phyloP scores from a whole-genome alignment of 2,797 vertebrate genomes.

The Tiaroga cobitis region DNA sequence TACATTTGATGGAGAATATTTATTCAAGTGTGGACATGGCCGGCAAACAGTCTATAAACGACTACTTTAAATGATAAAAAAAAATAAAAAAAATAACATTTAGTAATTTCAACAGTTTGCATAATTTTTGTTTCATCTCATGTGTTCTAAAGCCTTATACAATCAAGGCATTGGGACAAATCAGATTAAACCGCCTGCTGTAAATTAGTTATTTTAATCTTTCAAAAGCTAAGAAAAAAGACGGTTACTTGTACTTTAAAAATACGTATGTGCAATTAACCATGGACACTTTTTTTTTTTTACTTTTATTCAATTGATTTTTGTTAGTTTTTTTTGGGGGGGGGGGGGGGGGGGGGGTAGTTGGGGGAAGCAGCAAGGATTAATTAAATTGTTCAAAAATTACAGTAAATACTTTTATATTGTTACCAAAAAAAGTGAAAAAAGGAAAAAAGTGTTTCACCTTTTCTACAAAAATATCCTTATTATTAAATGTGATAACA shows the following conservation, averaged over 20 bases:
- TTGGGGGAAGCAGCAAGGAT: background rate
- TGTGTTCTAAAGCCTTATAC: background rate
- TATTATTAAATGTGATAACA: background rate
- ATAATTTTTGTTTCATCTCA: background rate
- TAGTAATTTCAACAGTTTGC: background rate
- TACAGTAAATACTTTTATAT: background rate
- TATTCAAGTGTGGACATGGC: background rate
- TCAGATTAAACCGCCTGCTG: background rate
- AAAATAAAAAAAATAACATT: background rate
- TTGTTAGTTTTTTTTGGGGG: too few species aligned
- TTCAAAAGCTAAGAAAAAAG: background rate
- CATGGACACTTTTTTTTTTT: background rate
- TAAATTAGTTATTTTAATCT: background rate
- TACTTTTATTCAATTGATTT: background rate
- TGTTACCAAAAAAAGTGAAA: too few species aligned
- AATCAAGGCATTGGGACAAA: background rate
- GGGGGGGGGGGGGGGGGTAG: too few species aligned
- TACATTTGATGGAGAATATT: background rate
- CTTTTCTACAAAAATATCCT: background rate
- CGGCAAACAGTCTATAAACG: background rate
- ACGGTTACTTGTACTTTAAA: background rate
- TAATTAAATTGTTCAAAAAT: background rate
- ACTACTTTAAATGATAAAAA: background rate
- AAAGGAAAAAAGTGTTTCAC: too few species aligned
- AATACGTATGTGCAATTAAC: background rate